These are phyloP conservation scores for Lycocerus yunnanus DNA, from an alignment of 2,888 invertebrate species.

Conservation along the genomic window DNA sequence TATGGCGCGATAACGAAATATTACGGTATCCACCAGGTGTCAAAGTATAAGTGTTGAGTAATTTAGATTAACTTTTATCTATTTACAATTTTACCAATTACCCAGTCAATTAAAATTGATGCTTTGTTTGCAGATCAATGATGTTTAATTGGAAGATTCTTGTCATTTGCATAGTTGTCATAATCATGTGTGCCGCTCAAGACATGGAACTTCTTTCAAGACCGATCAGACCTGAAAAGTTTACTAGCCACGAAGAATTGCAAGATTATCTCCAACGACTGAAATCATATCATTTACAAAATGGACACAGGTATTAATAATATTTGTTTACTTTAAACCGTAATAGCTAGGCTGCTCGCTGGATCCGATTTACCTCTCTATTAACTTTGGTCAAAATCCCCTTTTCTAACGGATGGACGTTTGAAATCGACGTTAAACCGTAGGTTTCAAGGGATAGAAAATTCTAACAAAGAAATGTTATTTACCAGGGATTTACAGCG, in stretches of 20 bases:
- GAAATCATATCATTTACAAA: conserved; percentile 23
- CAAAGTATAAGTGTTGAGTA: background rate
- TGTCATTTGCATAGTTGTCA: conserved; percentile 24
- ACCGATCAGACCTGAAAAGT: conserved; percentile 34
- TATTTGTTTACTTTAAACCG: background rate
- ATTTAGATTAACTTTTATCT: background rate
- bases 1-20: background rate
- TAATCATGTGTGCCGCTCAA: conserved; percentile 24
- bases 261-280: conserved; percentile 32
- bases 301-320: conserved; percentile 22
- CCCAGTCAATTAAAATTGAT: background rate
- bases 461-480: too few relatives aligned
- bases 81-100: background rate
- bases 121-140: conserved; percentile 11
- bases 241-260: conserved; percentile 33
- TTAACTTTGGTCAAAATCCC: too few relatives aligned
- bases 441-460: too few relatives aligned
- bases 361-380: too few relatives aligned
- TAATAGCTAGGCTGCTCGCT: too few relatives aligned
- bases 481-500: too few relatives aligned
- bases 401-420: too few relatives aligned
- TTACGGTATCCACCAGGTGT: background rate
- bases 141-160: conserved; percentile 32
- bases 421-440: too few relatives aligned
- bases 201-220: conserved; percentile 24